phyloP scores from a whole-genome alignment of 2,797 vertebrate species.

The Sylvia borin region DNA sequence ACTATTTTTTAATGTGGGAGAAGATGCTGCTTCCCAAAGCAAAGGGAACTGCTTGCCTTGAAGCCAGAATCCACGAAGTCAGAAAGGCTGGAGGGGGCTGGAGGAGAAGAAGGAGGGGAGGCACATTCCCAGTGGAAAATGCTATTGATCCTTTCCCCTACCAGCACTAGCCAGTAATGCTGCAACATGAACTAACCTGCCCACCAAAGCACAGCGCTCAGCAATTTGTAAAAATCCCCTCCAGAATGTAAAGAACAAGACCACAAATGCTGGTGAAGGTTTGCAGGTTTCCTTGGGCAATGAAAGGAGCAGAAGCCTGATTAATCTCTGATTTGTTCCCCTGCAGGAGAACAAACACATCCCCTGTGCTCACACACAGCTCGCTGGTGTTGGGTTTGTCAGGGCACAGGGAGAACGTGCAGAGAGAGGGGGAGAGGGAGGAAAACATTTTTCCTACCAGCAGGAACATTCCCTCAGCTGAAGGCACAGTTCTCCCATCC shows the following conservation, averaged over 20 bases:
- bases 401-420: neutral
- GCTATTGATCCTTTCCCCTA: slow-evolving; percentile 38
- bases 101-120: neutral
- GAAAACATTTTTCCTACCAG: neutral
- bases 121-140: slow-evolving; percentile 20
- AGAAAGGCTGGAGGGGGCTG: neutral
- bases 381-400: neutral
- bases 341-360: neutral
- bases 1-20: neutral
- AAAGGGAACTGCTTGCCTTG: neutral
- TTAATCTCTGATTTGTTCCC: slow-evolving; percentile 47
- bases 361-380: neutral
- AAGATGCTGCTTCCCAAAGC: neutral
- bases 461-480: neutral
- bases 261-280: slow-evolving; percentile 21
- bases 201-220: slow-evolving; percentile 19
- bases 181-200: slow-evolving; percentile 31
- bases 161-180: neutral
- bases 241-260: slow-evolving; percentile 44
- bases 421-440: neutral
- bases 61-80: neutral
- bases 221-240: slow-evolving; percentile 40
- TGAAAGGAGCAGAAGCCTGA: slow-evolving; percentile 16
- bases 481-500: neutral
- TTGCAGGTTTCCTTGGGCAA: slow-evolving; percentile 34